These are phyloP conservation scores for Oncorhynchus gorbuscha DNA, from an alignment of 2,113 vertebrate genomes.

Conservation along the genomic window DNA sequence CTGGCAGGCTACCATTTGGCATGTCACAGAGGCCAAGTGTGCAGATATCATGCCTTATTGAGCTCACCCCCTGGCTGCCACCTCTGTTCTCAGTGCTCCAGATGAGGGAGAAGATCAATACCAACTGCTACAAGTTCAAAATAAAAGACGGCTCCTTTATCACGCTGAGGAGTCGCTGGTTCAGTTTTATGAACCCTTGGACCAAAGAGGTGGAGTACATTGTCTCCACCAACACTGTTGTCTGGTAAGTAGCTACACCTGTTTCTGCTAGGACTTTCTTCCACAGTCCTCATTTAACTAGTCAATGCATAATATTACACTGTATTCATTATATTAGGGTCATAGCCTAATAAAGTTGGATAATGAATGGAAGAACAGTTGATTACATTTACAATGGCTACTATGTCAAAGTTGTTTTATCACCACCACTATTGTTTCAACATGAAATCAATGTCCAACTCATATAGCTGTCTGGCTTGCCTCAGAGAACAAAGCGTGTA, in stretches of 20 bases:
- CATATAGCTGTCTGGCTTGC: no score
- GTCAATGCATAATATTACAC: no score
- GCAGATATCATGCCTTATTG: not conserved
- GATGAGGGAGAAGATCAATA: conserved; percentile 96
- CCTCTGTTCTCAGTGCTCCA: conserved; percentile 83
- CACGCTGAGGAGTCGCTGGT: conserved; percentile 95
- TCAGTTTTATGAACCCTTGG: conserved; percentile 99
- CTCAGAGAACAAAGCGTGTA: no score
- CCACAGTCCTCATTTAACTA: not conserved
- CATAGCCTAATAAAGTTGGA: no score
- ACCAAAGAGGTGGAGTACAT: conserved; percentile 99
- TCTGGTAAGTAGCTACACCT: conserved; percentile 83
- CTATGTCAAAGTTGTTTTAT: no score
- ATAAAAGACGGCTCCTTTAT: conserved; percentile 99
- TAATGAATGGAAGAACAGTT: no score
- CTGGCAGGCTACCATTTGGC: not conserved
- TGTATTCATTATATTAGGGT: no score
- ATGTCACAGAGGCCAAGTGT: no score
- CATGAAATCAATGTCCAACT: no score
- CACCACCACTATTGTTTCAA: no score
- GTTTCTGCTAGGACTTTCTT: not conserved
- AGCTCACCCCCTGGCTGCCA: not conserved
- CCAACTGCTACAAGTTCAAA: conserved; percentile 98
- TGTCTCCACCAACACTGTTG: conserved; percentile 96
- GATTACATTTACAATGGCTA: no score